phyloP scores from a whole-genome alignment of 1,140 invertebrate genomes.

The Fopius arisanus region DNA sequence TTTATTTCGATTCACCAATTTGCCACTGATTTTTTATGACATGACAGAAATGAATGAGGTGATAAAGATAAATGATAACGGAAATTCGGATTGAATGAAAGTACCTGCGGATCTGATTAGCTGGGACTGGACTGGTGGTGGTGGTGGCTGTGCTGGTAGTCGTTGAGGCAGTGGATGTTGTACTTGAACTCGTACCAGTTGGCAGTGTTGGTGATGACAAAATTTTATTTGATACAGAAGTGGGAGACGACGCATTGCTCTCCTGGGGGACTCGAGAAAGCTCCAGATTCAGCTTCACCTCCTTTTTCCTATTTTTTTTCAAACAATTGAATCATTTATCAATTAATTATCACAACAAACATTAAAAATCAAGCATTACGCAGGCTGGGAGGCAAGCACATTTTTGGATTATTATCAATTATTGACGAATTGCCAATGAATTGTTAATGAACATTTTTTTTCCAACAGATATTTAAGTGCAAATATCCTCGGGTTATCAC shows the following conservation, averaged over 20 bases:
- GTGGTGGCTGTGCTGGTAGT: conserved; percentile 56
- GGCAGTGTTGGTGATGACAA: conserved; percentile 57
- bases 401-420: not conserved
- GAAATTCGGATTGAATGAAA: conserved; percentile 31
- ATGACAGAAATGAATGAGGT: not conserved
- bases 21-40: not conserved
- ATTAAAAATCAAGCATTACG: not conserved
- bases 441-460: not conserved
- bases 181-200: conserved; percentile 48
- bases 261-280: conserved; percentile 58
- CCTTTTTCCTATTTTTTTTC: conserved; percentile 54
- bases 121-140: conserved; percentile 64
- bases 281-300: conserved; percentile 61
- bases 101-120: conserved; percentile 71
- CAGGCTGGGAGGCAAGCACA: not conserved
- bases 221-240: conserved; percentile 52
- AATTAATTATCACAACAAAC: not conserved
- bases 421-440: not conserved
- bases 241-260: conserved; percentile 58
- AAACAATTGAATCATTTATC: not conserved
- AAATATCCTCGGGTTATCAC: no score
- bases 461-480: no score
- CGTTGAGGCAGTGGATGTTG: conserved; percentile 55
- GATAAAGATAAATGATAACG: not conserved
- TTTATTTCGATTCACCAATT: no score